Base-by-base conservation (phyloP, 2,113 vertebrate species). In the Corythornis cristatus region DNA sequence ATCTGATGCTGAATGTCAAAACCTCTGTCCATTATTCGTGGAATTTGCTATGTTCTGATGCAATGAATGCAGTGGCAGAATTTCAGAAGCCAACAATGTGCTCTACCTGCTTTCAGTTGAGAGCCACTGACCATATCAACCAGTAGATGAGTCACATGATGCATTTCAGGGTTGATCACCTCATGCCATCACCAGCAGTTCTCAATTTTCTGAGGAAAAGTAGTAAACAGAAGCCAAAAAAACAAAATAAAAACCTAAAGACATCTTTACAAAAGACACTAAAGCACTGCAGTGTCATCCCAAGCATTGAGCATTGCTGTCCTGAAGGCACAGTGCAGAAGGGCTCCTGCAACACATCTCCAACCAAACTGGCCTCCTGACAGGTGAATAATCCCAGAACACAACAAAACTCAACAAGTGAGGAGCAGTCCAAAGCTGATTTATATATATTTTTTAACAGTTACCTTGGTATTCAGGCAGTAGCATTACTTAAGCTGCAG, bases 351-450 rank as follows among this genome's bases (percentile, higher is more conserved):
- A 93, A 91, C 85, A 96, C 93, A 85, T 96, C 94, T 86, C 77
- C 81, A 53, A 75, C 76, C 92, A 66, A 72, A 76, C 79, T 66
- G 81, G 80, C 72, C 95, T 53, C 77, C 80, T 96, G 95, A 97
- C 95, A 97, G 88, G 91, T 46, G 58, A 88, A 68, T 94, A 89
- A 95, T 96, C 92, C 91, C 89, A 40, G 53, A 56, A 86, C 46
- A 97, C 80, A 96, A 88, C 93, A 88, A 92, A 96, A 91, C 86
- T 94, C 90, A 96, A 70, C 96, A 97, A 96, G 95, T 92, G 86
- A 96, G 96, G 89, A 97, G 96, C 91, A 97, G 96, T 96, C 97
- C 92, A 97, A 96, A 97, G 96, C 86, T 22, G 15, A 37, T 31
- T 71, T 51, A 85, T 50, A 46, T 19, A 33, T 20, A 43, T 18